phyloP scores from a whole-genome alignment of 2,888 invertebrate genomes.

The Melolontha melolontha region DNA sequence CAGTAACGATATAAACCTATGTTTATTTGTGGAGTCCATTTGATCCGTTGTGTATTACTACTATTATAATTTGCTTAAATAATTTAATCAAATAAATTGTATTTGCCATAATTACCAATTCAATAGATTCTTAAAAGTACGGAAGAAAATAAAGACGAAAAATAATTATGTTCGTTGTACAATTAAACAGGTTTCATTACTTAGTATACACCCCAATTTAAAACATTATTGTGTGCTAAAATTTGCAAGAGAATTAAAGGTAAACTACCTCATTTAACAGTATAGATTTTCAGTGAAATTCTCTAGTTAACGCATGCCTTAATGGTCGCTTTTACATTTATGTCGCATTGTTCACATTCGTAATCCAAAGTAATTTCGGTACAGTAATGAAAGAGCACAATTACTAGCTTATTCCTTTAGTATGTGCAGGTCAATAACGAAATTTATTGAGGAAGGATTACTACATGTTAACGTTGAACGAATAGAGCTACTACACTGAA shows the following conservation, averaged over 20 bases:
- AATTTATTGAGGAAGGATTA: slow-evolving; percentile 5
- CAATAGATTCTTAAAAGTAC: no score
- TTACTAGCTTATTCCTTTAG: background rate
- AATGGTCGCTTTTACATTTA: background rate
- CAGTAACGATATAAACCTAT: no score
- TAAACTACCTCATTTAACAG: background rate
- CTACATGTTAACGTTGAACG: background rate
- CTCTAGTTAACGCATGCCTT: slow-evolving; percentile 1
- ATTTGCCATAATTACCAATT: no score
- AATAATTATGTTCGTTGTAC: no score
- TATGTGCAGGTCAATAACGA: background rate
- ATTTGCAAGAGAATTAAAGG: slow-evolving; percentile 2
- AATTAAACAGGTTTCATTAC: no score
- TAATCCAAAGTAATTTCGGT: slow-evolving; percentile 9
- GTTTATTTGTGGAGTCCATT: no score
- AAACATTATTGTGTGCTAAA: background rate
- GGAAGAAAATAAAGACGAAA: no score
- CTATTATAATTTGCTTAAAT: no score
- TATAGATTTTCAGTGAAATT: background rate
- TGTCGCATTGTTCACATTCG: slow-evolving; percentile 5
- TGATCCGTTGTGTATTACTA: no score
- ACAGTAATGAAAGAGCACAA: background rate
- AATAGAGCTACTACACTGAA: background rate
- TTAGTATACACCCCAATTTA: no score
- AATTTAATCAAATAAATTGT: no score